A percentile compares a stretch with the other conserved stretches of the same genome.
These are phyloP conservation scores for Plebejus anna DNA, from an alignment of 2,888 invertebrate species.

Conservation along the genomic window DNA sequence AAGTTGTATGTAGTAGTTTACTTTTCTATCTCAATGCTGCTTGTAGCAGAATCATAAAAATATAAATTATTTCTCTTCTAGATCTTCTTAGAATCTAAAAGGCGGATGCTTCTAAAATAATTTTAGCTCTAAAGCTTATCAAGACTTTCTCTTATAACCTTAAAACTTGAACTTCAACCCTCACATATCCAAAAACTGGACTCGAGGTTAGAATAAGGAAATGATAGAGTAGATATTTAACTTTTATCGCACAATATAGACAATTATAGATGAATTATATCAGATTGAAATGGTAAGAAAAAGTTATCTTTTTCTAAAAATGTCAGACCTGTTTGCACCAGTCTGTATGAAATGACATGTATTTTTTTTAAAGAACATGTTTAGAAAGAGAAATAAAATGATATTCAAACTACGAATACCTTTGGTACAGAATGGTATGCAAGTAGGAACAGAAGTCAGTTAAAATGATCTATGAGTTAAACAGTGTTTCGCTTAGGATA, in stretches of 20 bases:
- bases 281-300: background rate
- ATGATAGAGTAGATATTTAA: slow-evolving; percentile 39
- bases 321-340: background rate
- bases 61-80: background rate
- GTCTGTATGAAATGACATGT: background rate
- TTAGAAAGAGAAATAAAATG: background rate
- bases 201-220: background rate
- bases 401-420: background rate
- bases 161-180: slow-evolving; percentile 2
- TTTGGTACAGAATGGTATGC: background rate
- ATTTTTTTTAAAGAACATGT: too few relatives aligned
- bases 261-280: background rate
- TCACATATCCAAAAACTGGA: slow-evolving; percentile 24
- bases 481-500: slow-evolving; percentile 27
- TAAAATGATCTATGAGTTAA: background rate
- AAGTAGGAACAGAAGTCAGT: background rate
- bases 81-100: background rate
- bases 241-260: slow-evolving; percentile 36
- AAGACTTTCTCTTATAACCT: background rate
- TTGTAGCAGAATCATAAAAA: background rate
- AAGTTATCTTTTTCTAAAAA: background rate
- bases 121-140: background rate
- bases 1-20: background rate
- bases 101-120: background rate
- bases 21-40: background rate